Percentiles rank a stretch among this genome's conserved stretches.
These are phyloP conservation scores for Drosophila lowei DNA, from an alignment of 1,140 invertebrate species.

Conservation along the genomic window DNA sequence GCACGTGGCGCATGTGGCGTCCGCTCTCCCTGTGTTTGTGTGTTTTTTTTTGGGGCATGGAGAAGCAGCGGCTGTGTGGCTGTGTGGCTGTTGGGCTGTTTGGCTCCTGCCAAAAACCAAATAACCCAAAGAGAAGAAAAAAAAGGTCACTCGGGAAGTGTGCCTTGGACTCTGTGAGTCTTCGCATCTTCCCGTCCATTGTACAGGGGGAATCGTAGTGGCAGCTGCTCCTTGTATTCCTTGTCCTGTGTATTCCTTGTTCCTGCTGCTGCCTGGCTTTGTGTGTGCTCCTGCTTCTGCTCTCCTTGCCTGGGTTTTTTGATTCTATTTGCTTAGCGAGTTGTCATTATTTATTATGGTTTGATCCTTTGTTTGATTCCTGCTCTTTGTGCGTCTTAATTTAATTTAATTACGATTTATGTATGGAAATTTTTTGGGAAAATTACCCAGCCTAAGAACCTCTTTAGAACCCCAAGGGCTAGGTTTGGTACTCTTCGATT, in stretches of 20 bases:
- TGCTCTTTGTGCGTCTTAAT: slow-evolving; percentile 70
- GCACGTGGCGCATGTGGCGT: slow-evolving; percentile 77
- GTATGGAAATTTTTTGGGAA: slow-evolving; percentile 57
- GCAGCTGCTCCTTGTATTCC: slow-evolving; percentile 61
- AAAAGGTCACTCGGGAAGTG: slow-evolving; percentile 77
- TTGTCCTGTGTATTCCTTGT: slow-evolving; percentile 17
- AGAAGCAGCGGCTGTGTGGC: slow-evolving; percentile 30
- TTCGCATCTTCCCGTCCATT: slow-evolving; percentile 45
- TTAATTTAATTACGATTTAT: slow-evolving; percentile 80
- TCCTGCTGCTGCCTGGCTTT: slow-evolving; percentile 35
- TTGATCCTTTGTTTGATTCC: slow-evolving; percentile 61
- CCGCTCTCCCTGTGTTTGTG: slow-evolving; percentile 20
- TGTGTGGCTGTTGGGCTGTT: slow-evolving; percentile 16
- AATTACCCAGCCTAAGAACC: slow-evolving; percentile 8
- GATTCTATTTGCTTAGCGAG: slow-evolving; percentile 36
- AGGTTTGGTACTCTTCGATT: slow-evolving; percentile 11
- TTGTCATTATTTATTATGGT: slow-evolving; percentile 76
- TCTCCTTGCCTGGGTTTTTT: slow-evolving; percentile 19
- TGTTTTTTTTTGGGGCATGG: slow-evolving; percentile 6
- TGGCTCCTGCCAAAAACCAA: slow-evolving; percentile 68
- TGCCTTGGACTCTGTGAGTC: slow-evolving; percentile 25
- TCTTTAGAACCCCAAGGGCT: slow-evolving; percentile 4
- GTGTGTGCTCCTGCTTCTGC: slow-evolving; percentile 36
- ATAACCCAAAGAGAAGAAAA: slow-evolving; percentile 13
- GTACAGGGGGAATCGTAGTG: slow-evolving; percentile 62